phyloP scores from a whole-genome alignment of 2,113 vertebrate genomes.

The Panurus biarmicus region DNA sequence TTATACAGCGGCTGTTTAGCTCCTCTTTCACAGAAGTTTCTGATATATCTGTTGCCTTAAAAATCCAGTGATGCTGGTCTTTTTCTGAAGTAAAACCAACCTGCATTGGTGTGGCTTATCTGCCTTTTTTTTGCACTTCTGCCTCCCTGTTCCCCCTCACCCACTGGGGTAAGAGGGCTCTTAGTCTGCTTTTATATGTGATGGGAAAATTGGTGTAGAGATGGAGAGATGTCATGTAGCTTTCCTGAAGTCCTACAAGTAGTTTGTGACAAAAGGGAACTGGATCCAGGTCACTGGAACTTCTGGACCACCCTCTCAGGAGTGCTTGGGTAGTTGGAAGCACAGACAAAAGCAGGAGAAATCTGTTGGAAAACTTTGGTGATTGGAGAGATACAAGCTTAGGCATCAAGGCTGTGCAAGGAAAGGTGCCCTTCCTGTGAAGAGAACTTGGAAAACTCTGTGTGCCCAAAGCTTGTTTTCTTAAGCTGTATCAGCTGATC shows the following conservation, averaged over 20 bases:
- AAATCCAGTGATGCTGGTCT: background rate
- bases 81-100: background rate
- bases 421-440: background rate
- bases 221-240: background rate
- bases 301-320: background rate
- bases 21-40: background rate
- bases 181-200: background rate
- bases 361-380: background rate
- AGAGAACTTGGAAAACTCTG: background rate
- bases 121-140: background rate
- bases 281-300: background rate
- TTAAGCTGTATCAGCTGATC: background rate
- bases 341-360: background rate
- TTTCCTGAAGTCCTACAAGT: background rate
- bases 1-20: background rate
- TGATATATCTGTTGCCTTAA: background rate
- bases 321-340: background rate
- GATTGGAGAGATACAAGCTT: background rate
- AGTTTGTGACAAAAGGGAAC: background rate
- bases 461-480: constrained; percentile 2
- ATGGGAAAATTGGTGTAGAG: background rate
- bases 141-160: background rate
- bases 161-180: background rate
- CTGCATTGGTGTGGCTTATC: background rate
- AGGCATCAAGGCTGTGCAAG: background rate